phyloP scores from a whole-genome alignment of 2,113 vertebrate genomes.

The Pantherophis guttatus region DNA sequence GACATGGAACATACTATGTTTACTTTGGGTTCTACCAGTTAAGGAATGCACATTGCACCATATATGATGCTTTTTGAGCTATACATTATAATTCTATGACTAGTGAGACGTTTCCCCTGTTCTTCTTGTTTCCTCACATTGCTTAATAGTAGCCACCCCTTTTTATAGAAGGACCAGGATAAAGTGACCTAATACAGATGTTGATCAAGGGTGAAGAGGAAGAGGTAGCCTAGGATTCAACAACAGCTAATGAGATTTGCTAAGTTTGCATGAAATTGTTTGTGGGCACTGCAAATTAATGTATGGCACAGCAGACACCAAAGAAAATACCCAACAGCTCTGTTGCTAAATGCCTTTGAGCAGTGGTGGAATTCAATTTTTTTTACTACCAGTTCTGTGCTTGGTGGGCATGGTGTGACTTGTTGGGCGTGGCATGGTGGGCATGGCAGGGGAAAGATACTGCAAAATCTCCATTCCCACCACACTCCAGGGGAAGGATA shows the following conservation, averaged over 20 bases:
- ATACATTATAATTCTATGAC: not conserved
- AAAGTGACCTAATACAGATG: not conserved
- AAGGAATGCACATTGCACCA: not conserved
- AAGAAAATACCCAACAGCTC: not conserved
- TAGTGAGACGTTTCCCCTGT: not conserved
- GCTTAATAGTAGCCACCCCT: not conserved
- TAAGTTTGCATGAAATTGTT: too few relatives aligned
- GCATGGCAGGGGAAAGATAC: too few relatives aligned
- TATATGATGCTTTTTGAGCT: not conserved
- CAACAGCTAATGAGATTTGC: not conserved
- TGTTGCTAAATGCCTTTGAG: not conserved
- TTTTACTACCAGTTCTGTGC: too few relatives aligned
- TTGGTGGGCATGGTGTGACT: too few relatives aligned
- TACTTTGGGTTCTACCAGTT: not conserved
- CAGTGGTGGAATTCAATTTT: too few relatives aligned
- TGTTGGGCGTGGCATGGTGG: too few relatives aligned
- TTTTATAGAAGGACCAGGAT: not conserved
- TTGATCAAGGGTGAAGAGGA: not conserved
- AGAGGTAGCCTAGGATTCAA: not conserved
- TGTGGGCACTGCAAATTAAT: not conserved
- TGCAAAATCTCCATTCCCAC: too few relatives aligned
- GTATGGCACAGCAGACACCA: not conserved
- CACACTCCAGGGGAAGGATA: too few relatives aligned
- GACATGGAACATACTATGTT: not conserved
- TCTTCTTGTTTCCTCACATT: not conserved